Conservation (phyloP, 2,113 vertebrate genomes). For the Picathartes gymnocephalus region DNA sequence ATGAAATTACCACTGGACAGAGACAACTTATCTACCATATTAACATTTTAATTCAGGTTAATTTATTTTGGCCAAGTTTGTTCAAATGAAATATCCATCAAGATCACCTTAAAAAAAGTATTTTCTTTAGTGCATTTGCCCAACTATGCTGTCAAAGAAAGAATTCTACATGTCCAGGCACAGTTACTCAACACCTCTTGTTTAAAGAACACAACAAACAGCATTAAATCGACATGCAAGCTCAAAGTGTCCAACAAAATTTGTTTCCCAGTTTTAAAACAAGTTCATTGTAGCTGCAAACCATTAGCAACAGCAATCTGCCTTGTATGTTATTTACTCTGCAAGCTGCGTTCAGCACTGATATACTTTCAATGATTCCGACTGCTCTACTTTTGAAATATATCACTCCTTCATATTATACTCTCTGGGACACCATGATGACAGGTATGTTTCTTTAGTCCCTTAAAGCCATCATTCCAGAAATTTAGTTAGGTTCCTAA, state of each 20-base stretch:
- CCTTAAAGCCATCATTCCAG: not conserved
- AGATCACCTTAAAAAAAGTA: not conserved
- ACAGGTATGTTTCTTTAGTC: not conserved
- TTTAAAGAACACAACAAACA: not conserved
- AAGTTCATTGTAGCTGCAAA: not conserved
- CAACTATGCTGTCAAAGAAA: not conserved
- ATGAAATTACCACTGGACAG: not conserved
- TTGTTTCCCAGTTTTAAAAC: not conserved
- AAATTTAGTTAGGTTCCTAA: not conserved
- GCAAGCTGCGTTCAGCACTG: not conserved
- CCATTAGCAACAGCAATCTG: not conserved
- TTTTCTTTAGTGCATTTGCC: not conserved
- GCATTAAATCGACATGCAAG: not conserved
- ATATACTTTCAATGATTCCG: not conserved
- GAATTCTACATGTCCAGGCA: not conserved
- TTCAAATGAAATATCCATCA: not conserved
- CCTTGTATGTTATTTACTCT: not conserved
- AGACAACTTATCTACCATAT: not conserved
- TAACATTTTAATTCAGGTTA: not conserved
- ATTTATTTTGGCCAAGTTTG: not conserved
- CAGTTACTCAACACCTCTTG: not conserved
- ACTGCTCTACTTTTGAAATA: conserved; percentile 1
- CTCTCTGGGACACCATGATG: not conserved
- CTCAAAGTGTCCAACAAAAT: not conserved
- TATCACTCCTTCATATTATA: not conserved